Evolutionary conservation across 2,113 vertebrate species (phyloP).

Genomic region (Rhabdornis inornatus): DNA sequence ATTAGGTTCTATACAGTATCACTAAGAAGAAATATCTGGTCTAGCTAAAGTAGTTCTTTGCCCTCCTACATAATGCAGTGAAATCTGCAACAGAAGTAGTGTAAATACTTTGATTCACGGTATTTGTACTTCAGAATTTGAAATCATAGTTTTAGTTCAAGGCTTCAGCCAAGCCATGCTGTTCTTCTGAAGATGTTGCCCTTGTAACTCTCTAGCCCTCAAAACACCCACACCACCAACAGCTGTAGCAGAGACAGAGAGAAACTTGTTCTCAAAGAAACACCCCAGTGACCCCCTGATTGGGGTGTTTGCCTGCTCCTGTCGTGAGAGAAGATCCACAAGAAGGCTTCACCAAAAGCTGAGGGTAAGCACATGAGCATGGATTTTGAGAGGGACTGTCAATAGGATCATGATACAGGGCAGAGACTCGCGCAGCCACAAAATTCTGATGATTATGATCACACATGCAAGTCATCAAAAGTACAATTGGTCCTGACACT

Average conservation of each 20-base stretch:
- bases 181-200: background rate
- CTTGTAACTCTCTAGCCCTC: background rate
- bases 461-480: background rate
- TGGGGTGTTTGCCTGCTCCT: background rate
- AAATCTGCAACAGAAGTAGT: background rate
- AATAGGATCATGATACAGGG: rapidly evolving
- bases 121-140: background rate
- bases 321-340: rapidly evolving
- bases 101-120: background rate
- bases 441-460: background rate
- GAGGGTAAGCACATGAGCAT: rapidly evolving
- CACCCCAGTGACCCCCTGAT: rapidly evolving
- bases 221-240: background rate
- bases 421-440: background rate
- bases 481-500: background rate
- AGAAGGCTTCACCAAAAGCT: background rate
- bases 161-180: background rate
- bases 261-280: background rate
- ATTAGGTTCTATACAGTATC: background rate
- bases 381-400: background rate
- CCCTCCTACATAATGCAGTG: background rate
- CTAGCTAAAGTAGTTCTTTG: background rate
- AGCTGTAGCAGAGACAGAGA: background rate
- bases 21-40: background rate
- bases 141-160: background rate